A percentile compares a stretch with the other conserved stretches of the same genome.
phyloP scores from a whole-genome alignment of 2,113 vertebrate species.

The Uropsilus gracilis region DNA sequence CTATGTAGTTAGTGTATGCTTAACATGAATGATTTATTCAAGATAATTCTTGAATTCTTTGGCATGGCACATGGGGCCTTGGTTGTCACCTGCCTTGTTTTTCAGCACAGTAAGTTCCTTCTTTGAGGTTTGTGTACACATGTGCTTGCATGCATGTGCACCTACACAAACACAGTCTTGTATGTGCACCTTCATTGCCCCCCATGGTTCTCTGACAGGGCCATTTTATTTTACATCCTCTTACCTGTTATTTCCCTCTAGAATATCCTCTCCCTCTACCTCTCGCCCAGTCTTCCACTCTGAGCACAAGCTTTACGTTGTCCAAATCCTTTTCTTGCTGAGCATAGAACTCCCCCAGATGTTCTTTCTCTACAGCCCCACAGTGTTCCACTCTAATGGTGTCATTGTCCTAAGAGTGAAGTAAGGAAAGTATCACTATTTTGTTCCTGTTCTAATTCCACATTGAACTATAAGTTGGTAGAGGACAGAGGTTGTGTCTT shows the following conservation, averaged over 20 bases:
- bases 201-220: not conserved
- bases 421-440: not conserved
- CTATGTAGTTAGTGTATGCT: not conserved
- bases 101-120: not conserved
- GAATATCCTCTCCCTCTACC: not conserved
- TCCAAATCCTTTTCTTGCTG: not conserved
- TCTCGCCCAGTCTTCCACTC: not conserved
- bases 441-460: not conserved
- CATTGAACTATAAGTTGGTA: not conserved
- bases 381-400: not conserved
- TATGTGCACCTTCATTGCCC: not conserved
- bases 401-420: not conserved
- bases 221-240: not conserved
- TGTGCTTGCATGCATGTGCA: not conserved
- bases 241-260: not conserved
- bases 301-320: not conserved
- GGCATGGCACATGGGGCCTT: not conserved
- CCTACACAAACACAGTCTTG: not conserved
- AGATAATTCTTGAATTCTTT: not conserved
- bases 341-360: not conserved
- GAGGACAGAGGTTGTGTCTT: not conserved
- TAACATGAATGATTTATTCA: not conserved
- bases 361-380: constrained; percentile 18
- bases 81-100: not conserved
- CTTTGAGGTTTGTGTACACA: not conserved